These are phyloP conservation scores for Campoplex nolae DNA, from an alignment of 2,888 invertebrate species.

Conservation along the genomic window DNA sequence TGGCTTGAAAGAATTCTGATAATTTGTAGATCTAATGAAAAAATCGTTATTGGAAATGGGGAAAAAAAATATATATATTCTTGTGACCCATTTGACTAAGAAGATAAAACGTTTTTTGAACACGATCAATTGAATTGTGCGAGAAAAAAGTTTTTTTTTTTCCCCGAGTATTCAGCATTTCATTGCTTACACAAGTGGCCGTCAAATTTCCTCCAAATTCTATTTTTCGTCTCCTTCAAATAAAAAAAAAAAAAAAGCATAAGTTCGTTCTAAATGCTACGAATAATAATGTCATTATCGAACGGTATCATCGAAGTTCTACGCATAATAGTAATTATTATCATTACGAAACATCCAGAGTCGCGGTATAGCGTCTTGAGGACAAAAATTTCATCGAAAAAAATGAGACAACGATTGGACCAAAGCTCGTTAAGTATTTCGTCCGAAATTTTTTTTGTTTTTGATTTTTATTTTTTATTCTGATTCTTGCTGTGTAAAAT, in stretches of 20 bases:
- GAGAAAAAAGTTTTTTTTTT: neutral
- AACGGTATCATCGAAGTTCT: neutral
- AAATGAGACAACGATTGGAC: no score
- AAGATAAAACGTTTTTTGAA: neutral
- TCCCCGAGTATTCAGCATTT: neutral
- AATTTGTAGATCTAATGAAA: no score
- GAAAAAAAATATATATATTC: neutral
- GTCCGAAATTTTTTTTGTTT: no score
- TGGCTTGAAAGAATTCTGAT: no score
- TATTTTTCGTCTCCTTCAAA: neutral
- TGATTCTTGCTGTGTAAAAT: no score
- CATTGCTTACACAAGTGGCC: conserved; percentile 7
- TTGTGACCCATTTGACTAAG: neutral
- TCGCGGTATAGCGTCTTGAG: no score
- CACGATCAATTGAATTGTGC: neutral
- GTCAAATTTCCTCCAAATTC: neutral
- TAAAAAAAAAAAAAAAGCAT: neutral
- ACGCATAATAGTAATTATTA: no score
- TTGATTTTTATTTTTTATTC: no score
- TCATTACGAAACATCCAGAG: no score
- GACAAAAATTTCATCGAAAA: neutral
- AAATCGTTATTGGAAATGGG: no score
- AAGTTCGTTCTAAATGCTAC: neutral
- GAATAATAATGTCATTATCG: no score
- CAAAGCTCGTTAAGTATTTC: no score